Base-by-base conservation (phyloP, 2,797 vertebrate species). In the Sebastes baramenuke region DNA sequence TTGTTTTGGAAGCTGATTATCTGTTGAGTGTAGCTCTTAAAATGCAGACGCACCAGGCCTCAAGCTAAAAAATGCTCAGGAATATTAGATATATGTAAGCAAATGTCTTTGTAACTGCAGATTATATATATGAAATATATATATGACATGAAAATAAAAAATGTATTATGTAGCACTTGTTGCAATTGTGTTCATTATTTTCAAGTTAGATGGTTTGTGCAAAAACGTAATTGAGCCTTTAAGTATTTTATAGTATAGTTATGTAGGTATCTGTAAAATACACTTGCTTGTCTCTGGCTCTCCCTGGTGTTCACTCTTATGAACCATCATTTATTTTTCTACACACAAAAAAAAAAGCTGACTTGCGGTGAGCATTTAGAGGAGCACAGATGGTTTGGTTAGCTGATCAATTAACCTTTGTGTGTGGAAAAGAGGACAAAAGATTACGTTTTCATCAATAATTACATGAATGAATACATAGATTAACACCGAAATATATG, bases 31-130 rank as follows among this genome's bases (percentile, higher is more conserved):
- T 95, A 96, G 91, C 95, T 90, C 95, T 94, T 96, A 95, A 92
- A 94, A 87, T 90, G 84, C 88, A 96, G 95, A 95, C 85, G 54
- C 91, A 91, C 90, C 96, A 95, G 91, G 95, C 94, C 95, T 96
- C 95, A 96, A 96, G 97, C 96, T 96, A 83, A 89, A 85, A 92
- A 81, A 86, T 71, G 81, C 94, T 94, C 95, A 95, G 93, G 92
- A 94, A 95, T 90, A 83, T 87, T 81, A 85, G 22, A 70, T 79
- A 80, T 73, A 80, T 93, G 83, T 91, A 82, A 85, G 78, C 81
- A 85, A 85, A 84, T 90, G 84, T 92, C 82, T 93, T 91, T 90
- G 80, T 88, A 89, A 82, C 62, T 82, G 80, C 83, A 91, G 58
- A 87, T 72, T 54, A 55, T 54, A 54, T 59, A 46, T 56, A 34